Evolutionary conservation across 2,888 invertebrate species (phyloP).

Genomic region (Pachymerium ferrugineum): DNA sequence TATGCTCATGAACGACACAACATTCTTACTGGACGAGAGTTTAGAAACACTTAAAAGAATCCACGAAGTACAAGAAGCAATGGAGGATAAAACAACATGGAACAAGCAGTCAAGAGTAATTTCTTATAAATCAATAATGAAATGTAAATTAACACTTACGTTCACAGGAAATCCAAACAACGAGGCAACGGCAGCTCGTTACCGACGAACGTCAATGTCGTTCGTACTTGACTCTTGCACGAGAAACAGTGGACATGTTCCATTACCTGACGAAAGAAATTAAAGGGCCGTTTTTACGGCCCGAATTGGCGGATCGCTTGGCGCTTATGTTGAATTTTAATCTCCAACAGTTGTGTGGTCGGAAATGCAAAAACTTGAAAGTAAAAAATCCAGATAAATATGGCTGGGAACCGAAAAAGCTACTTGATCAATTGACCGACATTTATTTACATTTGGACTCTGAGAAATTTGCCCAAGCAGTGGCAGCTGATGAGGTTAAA

Average conservation of each 20-base stretch:
- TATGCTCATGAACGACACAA: constrained; percentile 98
- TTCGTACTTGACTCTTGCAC: constrained; percentile 82
- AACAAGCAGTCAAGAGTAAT: constrained; percentile 53
- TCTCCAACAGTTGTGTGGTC: constrained; percentile 89
- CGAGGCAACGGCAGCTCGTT: constrained; percentile 67
- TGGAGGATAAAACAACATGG: constrained; percentile 66
- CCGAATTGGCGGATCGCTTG: constrained; percentile 86
- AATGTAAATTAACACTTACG: background rate
- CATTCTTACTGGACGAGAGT: constrained; percentile 93
- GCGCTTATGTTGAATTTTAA: constrained; percentile 99
- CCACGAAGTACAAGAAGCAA: constrained; percentile 73
- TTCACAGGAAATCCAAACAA: constrained; percentile 62
- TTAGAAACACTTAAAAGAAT: constrained; percentile 72
- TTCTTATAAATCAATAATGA: background rate
- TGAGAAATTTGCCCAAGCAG: constrained; percentile 80
- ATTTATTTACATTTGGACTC: constrained; percentile 95
- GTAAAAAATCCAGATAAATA: constrained; percentile 91
- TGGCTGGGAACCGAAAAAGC: constrained; percentile 90
- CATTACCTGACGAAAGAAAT: constrained; percentile 88
- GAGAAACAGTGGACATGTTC: constrained; percentile 97
- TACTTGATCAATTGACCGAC: constrained; percentile 86
- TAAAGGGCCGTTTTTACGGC: constrained; percentile 86
- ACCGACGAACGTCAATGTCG: constrained; percentile 80
- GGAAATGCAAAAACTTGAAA: constrained; percentile 85
- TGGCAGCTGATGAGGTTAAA: constrained; percentile 97